phyloP scores from a whole-genome alignment of 2,888 invertebrate genomes.

The Dynastes maya region DNA sequence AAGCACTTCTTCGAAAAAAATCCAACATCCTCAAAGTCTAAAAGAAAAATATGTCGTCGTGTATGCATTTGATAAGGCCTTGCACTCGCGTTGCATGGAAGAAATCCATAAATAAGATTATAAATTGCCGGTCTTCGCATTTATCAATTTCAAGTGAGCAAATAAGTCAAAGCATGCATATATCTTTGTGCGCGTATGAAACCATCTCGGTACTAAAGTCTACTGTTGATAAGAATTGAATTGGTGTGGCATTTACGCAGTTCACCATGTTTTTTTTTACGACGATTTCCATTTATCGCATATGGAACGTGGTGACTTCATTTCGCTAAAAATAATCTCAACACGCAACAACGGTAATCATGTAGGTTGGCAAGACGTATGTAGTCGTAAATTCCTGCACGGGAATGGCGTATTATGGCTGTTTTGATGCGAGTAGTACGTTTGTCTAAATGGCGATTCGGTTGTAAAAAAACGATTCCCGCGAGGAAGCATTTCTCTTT shows the following conservation, averaged over 20 bases:
- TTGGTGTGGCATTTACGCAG: slow-evolving; percentile 9
- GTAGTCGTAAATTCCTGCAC: no score
- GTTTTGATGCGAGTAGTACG: no score
- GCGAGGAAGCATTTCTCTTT: no score
- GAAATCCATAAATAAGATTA: slow-evolving; percentile 31
- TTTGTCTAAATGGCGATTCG: no score
- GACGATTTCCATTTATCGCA: background rate
- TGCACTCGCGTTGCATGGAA: slow-evolving; percentile 12
- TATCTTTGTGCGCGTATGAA: background rate
- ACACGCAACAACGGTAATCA: background rate
- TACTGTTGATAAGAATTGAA: background rate
- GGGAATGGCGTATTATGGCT: no score
- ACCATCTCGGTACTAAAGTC: background rate
- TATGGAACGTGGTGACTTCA: slow-evolving; percentile 3
- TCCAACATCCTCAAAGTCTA: background rate
- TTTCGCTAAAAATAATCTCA: slow-evolving; percentile 4
- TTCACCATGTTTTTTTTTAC: background rate
- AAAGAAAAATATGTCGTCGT: background rate
- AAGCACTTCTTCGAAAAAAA: background rate
- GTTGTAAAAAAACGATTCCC: no score
- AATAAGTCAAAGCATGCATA: background rate
- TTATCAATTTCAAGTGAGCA: slow-evolving; percentile 18
- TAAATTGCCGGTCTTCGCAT: slow-evolving; percentile 2
- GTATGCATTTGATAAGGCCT: background rate
- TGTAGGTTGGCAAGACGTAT: background rate